These are phyloP conservation scores for Luehdorfia chinensis DNA, from an alignment of 1,140 invertebrate genomes.

Conservation along the genomic window DNA sequence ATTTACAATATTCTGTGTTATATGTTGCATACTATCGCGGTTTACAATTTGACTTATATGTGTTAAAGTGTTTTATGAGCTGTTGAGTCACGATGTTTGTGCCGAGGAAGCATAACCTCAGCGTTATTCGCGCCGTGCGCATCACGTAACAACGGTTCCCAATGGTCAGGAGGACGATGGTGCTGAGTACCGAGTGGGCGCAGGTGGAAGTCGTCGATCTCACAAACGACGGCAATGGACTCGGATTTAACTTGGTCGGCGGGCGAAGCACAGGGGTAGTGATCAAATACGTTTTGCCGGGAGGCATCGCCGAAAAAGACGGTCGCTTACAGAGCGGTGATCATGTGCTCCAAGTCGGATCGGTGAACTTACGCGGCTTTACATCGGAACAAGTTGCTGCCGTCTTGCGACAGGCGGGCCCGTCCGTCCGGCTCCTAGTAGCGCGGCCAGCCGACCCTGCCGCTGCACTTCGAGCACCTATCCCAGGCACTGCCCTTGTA, in stretches of 20 bases:
- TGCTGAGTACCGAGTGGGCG: slow-evolving; percentile 93
- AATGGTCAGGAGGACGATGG: slow-evolving; percentile 78
- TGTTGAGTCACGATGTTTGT: slow-evolving; percentile 37
- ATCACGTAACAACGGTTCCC: slow-evolving; percentile 67
- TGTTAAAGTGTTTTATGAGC: slow-evolving; percentile 26
- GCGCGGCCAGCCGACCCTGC: slow-evolving; percentile 89
- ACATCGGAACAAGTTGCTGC: slow-evolving; percentile 95
- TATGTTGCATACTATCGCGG: slow-evolving; percentile 23
- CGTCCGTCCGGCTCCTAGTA: slow-evolving; percentile 92
- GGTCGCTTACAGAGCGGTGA: slow-evolving; percentile 93
- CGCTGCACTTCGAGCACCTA: slow-evolving; percentile 80
- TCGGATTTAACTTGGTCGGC: slow-evolving; percentile 95
- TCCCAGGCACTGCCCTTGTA: slow-evolving; percentile 82
- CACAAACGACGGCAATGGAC: slow-evolving; percentile 88
- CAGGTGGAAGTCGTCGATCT: slow-evolving; percentile 95
- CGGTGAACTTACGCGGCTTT: slow-evolving; percentile 94
- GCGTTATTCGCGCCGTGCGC: slow-evolving; percentile 30
- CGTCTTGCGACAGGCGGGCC: slow-evolving; percentile 92
- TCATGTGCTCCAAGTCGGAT: slow-evolving; percentile 95
- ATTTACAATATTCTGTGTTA: slow-evolving; percentile 52
- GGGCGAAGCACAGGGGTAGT: slow-evolving; percentile 97
- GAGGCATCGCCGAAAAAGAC: slow-evolving; percentile 94
- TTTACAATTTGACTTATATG: slow-evolving; percentile 23
- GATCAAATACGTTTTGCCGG: slow-evolving; percentile 95
- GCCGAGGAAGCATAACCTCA: slow-evolving; percentile 57